These are phyloP conservation scores for Orussus abietinus DNA, from an alignment of 1,140 invertebrate species.

Conservation along the genomic window DNA sequence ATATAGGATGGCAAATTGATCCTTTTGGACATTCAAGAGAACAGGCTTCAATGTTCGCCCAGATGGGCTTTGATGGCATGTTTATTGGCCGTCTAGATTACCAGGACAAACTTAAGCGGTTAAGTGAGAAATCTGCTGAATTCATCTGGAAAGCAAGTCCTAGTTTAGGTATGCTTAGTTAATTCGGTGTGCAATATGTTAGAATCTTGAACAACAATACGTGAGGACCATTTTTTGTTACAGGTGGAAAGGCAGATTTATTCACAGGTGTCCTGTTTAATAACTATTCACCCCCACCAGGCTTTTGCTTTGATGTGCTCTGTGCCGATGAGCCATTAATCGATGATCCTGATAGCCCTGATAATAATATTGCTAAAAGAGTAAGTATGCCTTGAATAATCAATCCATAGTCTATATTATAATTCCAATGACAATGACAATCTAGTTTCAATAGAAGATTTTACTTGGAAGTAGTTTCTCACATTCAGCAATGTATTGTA, in stretches of 20 bases:
- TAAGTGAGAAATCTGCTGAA: constrained; percentile 67
- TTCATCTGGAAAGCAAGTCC: constrained; percentile 82
- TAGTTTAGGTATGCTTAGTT: constrained; percentile 53
- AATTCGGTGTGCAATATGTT: constrained; percentile 10
- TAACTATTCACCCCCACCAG: constrained; percentile 75
- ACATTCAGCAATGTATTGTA: no score
- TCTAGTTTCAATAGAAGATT: no score
- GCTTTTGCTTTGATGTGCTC: constrained; percentile 85
- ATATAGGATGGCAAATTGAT: constrained; percentile 90
- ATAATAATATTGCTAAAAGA: constrained; percentile 68
- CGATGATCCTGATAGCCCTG: constrained; percentile 66
- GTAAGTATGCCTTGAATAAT: no score
- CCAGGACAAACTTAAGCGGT: constrained; percentile 70
- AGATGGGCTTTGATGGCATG: constrained; percentile 81
- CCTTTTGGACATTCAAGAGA: constrained; percentile 90
- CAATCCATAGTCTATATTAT: no score
- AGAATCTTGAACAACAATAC: no score
- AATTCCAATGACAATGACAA: no score
- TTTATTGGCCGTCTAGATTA: constrained; percentile 88
- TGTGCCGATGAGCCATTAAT: constrained; percentile 81
- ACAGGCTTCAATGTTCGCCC: constrained; percentile 80
- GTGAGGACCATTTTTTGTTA: constrained; percentile 25
- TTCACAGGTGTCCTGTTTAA: constrained; percentile 75
- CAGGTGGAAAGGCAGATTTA: constrained; percentile 58
- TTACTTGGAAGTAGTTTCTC: no score